Conservation (phyloP, 2,113 vertebrate genomes). For the Amazona vittata region DNA sequence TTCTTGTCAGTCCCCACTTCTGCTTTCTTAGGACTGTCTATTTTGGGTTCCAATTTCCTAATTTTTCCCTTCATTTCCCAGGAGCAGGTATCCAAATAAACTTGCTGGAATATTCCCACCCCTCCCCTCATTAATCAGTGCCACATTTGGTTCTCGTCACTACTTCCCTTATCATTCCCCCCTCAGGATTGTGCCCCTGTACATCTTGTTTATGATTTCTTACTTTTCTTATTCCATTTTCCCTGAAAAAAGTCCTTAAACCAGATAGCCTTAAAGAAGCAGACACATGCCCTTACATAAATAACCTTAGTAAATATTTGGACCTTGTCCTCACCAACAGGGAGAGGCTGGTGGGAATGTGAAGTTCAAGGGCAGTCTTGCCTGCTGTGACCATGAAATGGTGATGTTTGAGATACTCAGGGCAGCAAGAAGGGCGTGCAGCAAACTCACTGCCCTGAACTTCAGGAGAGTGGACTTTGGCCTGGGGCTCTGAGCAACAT, state of each 20-base stretch:
- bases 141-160: neutral
- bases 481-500: neutral
- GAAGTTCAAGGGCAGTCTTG: neutral
- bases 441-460: neutral
- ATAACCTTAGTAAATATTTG: neutral
- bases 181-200: neutral
- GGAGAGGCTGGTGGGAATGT: neutral
- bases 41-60: neutral
- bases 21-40: neutral
- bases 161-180: accelerated
- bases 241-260: neutral
- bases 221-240: neutral
- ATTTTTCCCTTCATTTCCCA: neutral
- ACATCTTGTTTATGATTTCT: neutral
- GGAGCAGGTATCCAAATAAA: neutral
- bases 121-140: accelerated
- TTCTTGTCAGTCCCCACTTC: neutral
- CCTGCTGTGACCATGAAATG: no score
- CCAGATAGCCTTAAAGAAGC: neutral
- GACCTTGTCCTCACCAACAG: neutral
- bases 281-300: neutral
- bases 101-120: neutral
- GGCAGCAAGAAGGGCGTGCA: neutral
- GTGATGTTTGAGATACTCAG: neutral
- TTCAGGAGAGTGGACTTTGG: neutral